phyloP scores from a whole-genome alignment of 37 sponge, comb jelly and placozoan species.

The Geodia barretti region DNA sequence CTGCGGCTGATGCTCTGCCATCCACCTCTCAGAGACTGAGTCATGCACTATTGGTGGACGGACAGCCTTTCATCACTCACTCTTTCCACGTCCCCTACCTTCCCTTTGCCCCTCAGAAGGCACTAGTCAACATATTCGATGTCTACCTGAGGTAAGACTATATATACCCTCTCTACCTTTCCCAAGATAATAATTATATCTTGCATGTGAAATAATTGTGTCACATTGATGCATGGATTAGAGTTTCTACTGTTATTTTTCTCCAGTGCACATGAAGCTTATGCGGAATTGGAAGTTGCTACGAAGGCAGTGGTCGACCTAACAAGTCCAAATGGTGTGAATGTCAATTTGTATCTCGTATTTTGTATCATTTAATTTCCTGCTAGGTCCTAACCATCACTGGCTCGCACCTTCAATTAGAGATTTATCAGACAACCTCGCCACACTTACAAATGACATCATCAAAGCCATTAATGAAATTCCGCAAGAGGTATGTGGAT shows the following conservation, averaged over 20 bases:
- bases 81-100: conserved; percentile 43
- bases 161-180: too few relatives aligned
- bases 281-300: not conserved
- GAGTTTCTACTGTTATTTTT: not conserved
- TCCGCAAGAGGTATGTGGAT: conserved; percentile 5
- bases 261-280: not conserved
- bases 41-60: not conserved
- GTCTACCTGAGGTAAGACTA: conserved; percentile 47
- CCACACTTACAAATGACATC: not conserved
- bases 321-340: not conserved
- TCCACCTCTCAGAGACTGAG: conserved; percentile 7
- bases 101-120: conserved; percentile 65
- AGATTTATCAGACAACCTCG: not conserved
- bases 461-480: conserved; percentile 5
- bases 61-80: conserved; percentile 25
- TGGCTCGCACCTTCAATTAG: conserved; percentile 25
- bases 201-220: too few relatives aligned
- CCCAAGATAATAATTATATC: too few relatives aligned
- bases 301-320: not conserved
- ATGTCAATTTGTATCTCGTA: not conserved
- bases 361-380: not conserved
- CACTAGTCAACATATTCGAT: conserved; percentile 49
- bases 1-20: conserved; percentile 13
- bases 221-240: too few relatives aligned
- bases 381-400: conserved; percentile 24